Evolutionary conservation across 2,888 invertebrate genomes (phyloP), one percentile per base, ranked within the genome.

Genomic region (Dicranocentrus wangi): DNA sequence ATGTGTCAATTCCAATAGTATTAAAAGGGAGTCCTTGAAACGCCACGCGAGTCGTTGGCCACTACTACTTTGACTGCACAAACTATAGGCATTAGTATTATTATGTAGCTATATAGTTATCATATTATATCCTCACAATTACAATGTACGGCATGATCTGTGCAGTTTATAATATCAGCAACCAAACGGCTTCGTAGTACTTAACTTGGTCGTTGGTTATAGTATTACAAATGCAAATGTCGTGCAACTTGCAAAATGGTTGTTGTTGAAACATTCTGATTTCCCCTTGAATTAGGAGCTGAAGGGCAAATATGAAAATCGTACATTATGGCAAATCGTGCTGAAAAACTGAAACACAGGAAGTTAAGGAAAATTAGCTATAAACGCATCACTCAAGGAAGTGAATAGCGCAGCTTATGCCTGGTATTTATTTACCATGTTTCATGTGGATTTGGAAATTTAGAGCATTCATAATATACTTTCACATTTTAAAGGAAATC

Each of bases 41-140:
- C 70, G 78, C 71, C 71, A 72, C 55, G 7, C 66, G 79, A 79
- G 79, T 79, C 71, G 72, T 72, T 79, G 79, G 79, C 79, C 79
- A 79, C 71, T 43, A 47, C 15, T n/a, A 17, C 17, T 8, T 8
- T 5, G 55, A 23, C 21, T 55, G 21, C 23, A 55, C 55, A 51
- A 69, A 23, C 51, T 5, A 53, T 55, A 39, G 53, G 70, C 25
- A 58, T 39, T 23, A 23, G 7, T 23, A 42, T 70, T 68, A 68
- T 68, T 68, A 51, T 28, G 32, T 10, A 32, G 3, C 32, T 3
- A 32, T 10, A n/a, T 32, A 32, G 32, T 32, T 32, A 32, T 3
- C 32, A 32, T 32, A 32, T 3, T 7, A n/a, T n/a, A n/a, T n/a
- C n/a, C n/a, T n/a, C n/a, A 32, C 32, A 32, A 32, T 3, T n/a